A percentile compares a stretch with the other conserved stretches of the same genome.
Conservation (phyloP, 2,888 invertebrate genomes). For the Adineta ricciae region DNA sequence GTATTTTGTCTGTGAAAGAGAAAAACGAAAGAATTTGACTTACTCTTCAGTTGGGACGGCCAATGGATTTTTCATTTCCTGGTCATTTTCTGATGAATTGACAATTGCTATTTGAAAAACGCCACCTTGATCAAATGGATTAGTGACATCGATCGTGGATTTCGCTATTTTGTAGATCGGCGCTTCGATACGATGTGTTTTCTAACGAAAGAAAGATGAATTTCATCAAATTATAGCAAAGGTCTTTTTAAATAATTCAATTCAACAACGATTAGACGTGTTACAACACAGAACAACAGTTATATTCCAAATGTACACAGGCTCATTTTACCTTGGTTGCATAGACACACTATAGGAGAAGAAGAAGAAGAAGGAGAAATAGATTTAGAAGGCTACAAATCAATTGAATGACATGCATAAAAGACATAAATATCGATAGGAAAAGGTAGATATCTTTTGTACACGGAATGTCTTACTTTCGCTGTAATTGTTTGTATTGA, state of each 20-base stretch:
- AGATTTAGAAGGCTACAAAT: slow-evolving; percentile 22
- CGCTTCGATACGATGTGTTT: slow-evolving; percentile 41
- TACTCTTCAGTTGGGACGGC: neutral
- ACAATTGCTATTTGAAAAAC: slow-evolving; percentile 43
- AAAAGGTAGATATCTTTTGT: neutral
- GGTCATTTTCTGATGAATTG: neutral
- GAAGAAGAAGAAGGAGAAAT: neutral
- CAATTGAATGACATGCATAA: neutral
- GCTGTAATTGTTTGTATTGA: slow-evolving; percentile 45
- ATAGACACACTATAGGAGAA: neutral
- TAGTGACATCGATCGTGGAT: slow-evolving; percentile 41
- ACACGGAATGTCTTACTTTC: slow-evolving; percentile 38
- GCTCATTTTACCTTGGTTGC: slow-evolving; percentile 18
- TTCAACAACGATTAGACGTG: neutral
- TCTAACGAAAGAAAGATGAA: slow-evolving; percentile 37
- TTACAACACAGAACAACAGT: neutral
- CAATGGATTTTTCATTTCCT: slow-evolving; percentile 20
- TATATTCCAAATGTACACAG: too few relatives aligned
- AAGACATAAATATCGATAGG: too few relatives aligned
- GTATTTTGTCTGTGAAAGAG: too few relatives aligned
- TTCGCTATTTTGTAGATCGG: slow-evolving; percentile 46
- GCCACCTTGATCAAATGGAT: slow-evolving; percentile 45
- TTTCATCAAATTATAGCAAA: neutral
- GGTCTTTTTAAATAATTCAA: neutral
- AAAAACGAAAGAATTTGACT: neutral